Percentiles rank a stretch among this genome's conserved stretches.
phyloP scores from a whole-genome alignment of 2,888 invertebrate genomes.

The Cartodere bifasciata region DNA sequence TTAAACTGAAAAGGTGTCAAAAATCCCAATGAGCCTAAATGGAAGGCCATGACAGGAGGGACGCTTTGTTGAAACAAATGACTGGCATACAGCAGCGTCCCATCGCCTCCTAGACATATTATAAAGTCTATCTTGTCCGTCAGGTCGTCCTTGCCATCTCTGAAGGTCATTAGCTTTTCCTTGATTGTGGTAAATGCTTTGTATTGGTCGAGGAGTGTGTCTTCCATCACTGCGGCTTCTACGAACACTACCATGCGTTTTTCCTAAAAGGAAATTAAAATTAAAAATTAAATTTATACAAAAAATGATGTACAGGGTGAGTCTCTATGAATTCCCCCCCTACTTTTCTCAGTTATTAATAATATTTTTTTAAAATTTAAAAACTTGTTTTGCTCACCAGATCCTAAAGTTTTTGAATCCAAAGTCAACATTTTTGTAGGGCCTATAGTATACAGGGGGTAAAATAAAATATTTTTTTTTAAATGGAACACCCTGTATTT shows the following conservation, averaged over 20 bases:
- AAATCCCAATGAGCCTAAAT: conserved; percentile 91
- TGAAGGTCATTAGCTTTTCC: conserved; percentile 75
- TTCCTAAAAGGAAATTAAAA: conserved; percentile 52
- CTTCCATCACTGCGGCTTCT: conserved; percentile 81
- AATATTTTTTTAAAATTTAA: no score
- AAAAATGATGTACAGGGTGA: no score
- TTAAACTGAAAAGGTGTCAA: conserved; percentile 92
- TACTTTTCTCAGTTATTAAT: no score
- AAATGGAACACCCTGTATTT: no score
- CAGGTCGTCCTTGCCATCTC: conserved; percentile 85
- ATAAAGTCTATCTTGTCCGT: conserved; percentile 96
- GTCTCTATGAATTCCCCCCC: no score
- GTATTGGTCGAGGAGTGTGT: conserved; percentile 62
- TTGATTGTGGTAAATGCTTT: conserved; percentile 61
- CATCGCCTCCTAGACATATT: conserved; percentile 92
- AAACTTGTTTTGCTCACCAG: no score
- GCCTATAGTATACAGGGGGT: no score
- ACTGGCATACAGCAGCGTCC: conserved; percentile 91
- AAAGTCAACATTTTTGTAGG: no score
- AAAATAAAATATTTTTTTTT: no score
- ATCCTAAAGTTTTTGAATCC: no score
- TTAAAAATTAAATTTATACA: no score
- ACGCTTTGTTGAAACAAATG: conserved; percentile 92
- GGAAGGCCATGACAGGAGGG: conserved; percentile 97
- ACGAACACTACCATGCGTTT: conserved; percentile 94